These are phyloP conservation scores for Notodonta ziczac DNA, from an alignment of 2,888 invertebrate genomes.

Conservation along the genomic window DNA sequence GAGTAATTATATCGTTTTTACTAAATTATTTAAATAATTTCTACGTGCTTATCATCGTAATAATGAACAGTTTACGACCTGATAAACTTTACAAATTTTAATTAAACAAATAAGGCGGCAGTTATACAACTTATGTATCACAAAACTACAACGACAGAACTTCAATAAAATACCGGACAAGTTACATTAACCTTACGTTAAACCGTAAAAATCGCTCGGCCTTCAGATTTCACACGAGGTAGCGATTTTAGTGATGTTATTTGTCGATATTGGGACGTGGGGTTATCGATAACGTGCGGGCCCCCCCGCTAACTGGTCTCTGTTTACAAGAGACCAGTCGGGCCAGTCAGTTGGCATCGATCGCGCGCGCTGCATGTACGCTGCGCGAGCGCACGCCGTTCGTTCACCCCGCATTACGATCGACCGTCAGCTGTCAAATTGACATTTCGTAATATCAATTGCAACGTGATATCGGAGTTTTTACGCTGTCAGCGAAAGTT, in stretches of 20 bases:
- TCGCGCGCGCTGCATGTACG: slow-evolving; percentile 65
- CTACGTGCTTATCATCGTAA: neutral
- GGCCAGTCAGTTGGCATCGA: slow-evolving; percentile 64
- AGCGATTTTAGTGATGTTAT: slow-evolving; percentile 58
- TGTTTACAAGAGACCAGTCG: slow-evolving; percentile 47
- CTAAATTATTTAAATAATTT: neutral
- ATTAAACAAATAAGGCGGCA: slow-evolving; percentile 4
- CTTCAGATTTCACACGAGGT: slow-evolving; percentile 50
- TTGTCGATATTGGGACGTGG: slow-evolving; percentile 51
- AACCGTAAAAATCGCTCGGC: slow-evolving; percentile 44
- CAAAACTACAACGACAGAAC: slow-evolving; percentile 6
- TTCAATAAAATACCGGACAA: slow-evolving; percentile 37
- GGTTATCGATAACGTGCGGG: slow-evolving; percentile 71
- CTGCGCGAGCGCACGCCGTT: slow-evolving; percentile 56
- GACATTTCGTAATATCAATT: slow-evolving; percentile 68
- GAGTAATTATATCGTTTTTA: neutral
- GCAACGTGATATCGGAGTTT: slow-evolving; percentile 42
- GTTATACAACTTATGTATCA: slow-evolving; percentile 19
- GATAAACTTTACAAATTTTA: slow-evolving; percentile 2
- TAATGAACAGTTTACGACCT: neutral
- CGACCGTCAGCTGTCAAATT: slow-evolving; percentile 74
- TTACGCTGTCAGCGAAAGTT: slow-evolving; percentile 34
- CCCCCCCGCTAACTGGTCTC: slow-evolving; percentile 62
- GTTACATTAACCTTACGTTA: slow-evolving; percentile 39
- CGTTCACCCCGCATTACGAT: slow-evolving; percentile 65